Evolutionary conservation across 2,113 vertebrate genomes (phyloP).

Genomic region (Typhlomys cinereus): DNA sequence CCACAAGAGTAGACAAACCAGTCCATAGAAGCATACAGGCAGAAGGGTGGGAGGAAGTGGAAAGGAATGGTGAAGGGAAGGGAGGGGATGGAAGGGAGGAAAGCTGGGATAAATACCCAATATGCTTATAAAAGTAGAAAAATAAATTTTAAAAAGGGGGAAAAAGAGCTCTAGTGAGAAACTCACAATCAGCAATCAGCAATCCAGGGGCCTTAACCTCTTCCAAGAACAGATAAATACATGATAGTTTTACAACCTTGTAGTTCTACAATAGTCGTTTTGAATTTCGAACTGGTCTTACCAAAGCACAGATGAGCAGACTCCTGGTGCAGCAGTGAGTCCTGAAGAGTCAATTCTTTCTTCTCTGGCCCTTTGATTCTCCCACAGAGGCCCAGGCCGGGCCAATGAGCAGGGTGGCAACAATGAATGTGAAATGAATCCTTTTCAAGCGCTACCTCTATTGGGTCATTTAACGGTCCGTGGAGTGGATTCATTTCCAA

Average conservation of each 20-base stretch:
- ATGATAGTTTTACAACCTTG: neutral
- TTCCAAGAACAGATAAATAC: slow-evolving; percentile 26
- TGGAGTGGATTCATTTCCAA: slow-evolving; percentile 27
- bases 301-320: neutral
- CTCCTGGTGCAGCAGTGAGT: neutral
- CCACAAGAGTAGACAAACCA: no score
- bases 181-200: neutral
- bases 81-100: no score
- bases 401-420: neutral
- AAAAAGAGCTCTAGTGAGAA: neutral
- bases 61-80: no score
- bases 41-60: no score
- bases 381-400: neutral
- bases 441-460: neutral
- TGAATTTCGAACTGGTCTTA: neutral
- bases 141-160: neutral
- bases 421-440: neutral
- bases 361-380: neutral
- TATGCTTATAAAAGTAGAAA: no score
- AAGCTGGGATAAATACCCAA: no score
- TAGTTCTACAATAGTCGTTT: neutral
- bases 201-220: neutral
- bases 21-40: no score
- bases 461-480: neutral
- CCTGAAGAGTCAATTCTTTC: neutral